These are phyloP conservation scores for Drosophila truncata DNA, from an alignment of 1,140 invertebrate genomes.

Conservation along the genomic window DNA sequence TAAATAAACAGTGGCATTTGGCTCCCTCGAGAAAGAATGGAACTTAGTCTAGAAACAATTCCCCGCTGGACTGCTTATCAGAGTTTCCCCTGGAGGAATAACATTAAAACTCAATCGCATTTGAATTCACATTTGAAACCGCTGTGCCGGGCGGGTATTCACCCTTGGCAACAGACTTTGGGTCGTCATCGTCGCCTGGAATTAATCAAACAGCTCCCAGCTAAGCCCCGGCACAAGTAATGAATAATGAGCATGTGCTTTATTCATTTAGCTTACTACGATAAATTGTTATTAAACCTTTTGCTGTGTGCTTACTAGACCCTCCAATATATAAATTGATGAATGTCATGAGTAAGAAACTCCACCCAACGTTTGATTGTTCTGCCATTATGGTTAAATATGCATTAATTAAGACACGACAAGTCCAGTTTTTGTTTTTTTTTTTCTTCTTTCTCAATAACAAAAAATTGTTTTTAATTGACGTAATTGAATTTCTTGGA, in stretches of 20 bases:
- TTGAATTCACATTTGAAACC: constrained; percentile 28
- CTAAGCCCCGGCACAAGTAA: constrained; percentile 38
- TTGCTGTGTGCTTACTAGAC: constrained; percentile 28
- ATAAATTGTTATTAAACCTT: constrained; percentile 50
- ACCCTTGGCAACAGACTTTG: constrained; percentile 42
- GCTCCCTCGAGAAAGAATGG: background rate
- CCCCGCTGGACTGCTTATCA: constrained; percentile 10
- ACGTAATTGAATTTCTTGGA: constrained; percentile 67
- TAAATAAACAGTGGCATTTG: background rate
- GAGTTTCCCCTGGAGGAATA: background rate
- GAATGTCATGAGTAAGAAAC: constrained; percentile 25
- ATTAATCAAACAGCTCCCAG: constrained; percentile 39
- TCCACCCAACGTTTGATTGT: constrained; percentile 29
- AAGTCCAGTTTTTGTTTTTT: constrained; percentile 19
- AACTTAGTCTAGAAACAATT: background rate
- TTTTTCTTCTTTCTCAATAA: constrained; percentile 7
- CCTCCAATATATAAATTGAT: constrained; percentile 8
- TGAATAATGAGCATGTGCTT: constrained; percentile 43
- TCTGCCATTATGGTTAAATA: constrained; percentile 36
- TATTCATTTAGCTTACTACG: constrained; percentile 16
- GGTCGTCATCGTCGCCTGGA: constrained; percentile 18
- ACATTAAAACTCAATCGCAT: constrained; percentile 16
- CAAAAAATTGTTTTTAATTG: constrained; percentile 60
- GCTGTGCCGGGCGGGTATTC: constrained; percentile 11
- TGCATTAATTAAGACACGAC: constrained; percentile 60